Percentiles rank a stretch among this genome's conserved stretches.
These are phyloP conservation scores for Heliothis subflexa DNA, from an alignment of 1,140 invertebrate species.

Conservation along the genomic window DNA sequence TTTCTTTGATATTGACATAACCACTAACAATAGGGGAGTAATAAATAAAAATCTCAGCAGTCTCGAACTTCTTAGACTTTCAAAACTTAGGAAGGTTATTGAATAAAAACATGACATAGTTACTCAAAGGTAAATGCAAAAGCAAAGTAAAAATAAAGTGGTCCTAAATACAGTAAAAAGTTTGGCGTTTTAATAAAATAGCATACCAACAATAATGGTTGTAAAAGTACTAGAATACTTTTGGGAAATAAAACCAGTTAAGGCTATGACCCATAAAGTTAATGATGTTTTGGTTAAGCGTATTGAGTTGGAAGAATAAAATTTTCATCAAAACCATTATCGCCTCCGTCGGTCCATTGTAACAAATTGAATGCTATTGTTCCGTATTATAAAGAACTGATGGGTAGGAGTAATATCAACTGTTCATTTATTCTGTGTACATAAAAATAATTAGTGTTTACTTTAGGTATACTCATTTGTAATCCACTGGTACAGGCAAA, in stretches of 20 bases:
- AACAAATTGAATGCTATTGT: not conserved
- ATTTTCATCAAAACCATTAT: not conserved
- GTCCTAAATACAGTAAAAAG: not conserved
- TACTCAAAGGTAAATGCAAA: constrained; percentile 13
- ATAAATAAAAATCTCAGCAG: constrained; percentile 5
- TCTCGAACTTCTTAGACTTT: constrained; percentile 6
- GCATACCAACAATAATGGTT: too few species aligned
- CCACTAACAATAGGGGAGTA: not conserved
- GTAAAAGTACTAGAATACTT: too few species aligned
- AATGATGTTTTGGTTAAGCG: not conserved
- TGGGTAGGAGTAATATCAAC: not conserved
- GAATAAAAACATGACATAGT: not conserved
- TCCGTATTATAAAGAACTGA: not conserved
- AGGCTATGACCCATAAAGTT: not conserved
- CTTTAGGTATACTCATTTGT: too few species aligned
- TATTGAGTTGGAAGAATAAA: not conserved
- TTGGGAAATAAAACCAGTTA: too few species aligned
- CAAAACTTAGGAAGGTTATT: not conserved
- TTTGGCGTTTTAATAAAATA: not conserved
- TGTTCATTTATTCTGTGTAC: not conserved
- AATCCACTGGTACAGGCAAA: too few species aligned
- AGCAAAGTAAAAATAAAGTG: not conserved
- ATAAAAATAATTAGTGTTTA: too few species aligned
- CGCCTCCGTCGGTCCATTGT: not conserved
- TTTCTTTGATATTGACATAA: not conserved